Conservation (phyloP, 1,140 invertebrate species). For the Mercenaria mercenaria region DNA sequence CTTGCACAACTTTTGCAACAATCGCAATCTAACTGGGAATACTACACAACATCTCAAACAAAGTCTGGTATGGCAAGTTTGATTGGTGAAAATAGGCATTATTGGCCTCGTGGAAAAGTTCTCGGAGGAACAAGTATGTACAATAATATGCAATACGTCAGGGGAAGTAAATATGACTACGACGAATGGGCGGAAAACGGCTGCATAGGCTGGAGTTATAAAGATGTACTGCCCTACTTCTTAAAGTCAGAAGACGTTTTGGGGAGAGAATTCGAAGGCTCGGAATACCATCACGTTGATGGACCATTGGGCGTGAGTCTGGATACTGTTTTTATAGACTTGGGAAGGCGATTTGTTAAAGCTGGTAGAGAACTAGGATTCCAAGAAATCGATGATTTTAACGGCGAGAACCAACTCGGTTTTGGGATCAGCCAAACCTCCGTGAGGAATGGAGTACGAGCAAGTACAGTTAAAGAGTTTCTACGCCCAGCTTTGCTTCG, state of each 20-base stretch:
- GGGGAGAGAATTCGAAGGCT: constrained; percentile 16
- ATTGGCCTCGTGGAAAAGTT: too few relatives aligned
- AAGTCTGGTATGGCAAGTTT: constrained; percentile 87
- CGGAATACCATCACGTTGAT: constrained; percentile 39
- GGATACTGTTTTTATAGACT: constrained; percentile 88
- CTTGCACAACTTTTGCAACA: constrained; percentile 41
- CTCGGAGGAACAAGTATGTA: too few relatives aligned
- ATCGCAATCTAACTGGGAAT: constrained; percentile 93
- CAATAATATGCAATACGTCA: too few relatives aligned
- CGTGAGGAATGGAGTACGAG: too few relatives aligned
- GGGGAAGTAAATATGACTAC: too few relatives aligned
- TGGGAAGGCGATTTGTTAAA: constrained; percentile 67
- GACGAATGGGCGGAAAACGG: too few relatives aligned
- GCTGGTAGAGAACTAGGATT: constrained; percentile 74
- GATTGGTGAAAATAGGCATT: too few relatives aligned
- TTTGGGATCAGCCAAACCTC: too few relatives aligned
- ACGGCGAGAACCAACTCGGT: constrained; percentile 51
- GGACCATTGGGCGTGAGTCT: constrained; percentile 86
- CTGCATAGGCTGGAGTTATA: constrained; percentile 96
- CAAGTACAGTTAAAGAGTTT: too few relatives aligned
- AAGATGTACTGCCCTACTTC: constrained; percentile 92
- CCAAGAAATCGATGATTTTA: constrained; percentile 67
- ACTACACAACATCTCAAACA: constrained; percentile 95
- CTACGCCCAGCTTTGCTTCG: constrained; percentile 25
- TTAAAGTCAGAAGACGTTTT: constrained; percentile 58